phyloP scores from a whole-genome alignment of 2,113 vertebrate genomes.

The Bothrops jararaca region DNA sequence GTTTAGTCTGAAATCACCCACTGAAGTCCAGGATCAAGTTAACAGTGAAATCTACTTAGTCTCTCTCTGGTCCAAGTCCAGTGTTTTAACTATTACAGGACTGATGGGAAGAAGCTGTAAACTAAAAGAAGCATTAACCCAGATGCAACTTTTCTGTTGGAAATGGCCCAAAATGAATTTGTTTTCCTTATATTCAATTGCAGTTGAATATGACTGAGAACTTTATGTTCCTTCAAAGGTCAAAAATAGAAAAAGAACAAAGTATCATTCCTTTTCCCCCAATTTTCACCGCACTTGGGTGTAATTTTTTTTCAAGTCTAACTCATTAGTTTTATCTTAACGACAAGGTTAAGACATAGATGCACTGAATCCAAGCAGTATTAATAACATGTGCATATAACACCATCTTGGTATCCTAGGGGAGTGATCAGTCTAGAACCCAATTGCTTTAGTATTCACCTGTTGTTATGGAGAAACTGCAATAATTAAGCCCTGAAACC shows the following conservation, averaged over 20 bases:
- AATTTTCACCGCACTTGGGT: constrained; percentile 49
- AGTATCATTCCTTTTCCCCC: background rate
- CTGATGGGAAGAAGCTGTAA: background rate
- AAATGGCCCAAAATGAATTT: constrained; percentile 24
- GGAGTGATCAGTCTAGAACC: constrained; percentile 42
- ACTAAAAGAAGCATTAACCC: background rate
- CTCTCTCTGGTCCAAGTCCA: background rate
- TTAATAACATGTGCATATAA: constrained; percentile 60
- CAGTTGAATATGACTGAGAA: constrained; percentile 36
- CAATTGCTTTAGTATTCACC: constrained; percentile 41
- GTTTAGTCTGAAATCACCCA: background rate
- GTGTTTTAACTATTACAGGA: background rate
- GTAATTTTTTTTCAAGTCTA: constrained; percentile 39
- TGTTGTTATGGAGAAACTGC: constrained; percentile 48
- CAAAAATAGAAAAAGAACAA: constrained; percentile 2
- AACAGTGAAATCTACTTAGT: background rate
- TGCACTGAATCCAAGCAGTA: constrained; percentile 47
- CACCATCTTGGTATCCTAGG: constrained; percentile 54
- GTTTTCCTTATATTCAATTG: constrained; percentile 33
- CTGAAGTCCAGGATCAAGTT: background rate
- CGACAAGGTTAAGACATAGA: constrained; percentile 59
- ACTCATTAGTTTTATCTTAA: constrained; percentile 51
- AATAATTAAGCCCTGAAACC: constrained; percentile 2
- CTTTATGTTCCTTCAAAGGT: background rate
- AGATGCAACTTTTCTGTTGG: background rate